Base-by-base conservation (phyloP, 2,113 vertebrate genomes). In the Onychorhynchus coronatus region DNA sequence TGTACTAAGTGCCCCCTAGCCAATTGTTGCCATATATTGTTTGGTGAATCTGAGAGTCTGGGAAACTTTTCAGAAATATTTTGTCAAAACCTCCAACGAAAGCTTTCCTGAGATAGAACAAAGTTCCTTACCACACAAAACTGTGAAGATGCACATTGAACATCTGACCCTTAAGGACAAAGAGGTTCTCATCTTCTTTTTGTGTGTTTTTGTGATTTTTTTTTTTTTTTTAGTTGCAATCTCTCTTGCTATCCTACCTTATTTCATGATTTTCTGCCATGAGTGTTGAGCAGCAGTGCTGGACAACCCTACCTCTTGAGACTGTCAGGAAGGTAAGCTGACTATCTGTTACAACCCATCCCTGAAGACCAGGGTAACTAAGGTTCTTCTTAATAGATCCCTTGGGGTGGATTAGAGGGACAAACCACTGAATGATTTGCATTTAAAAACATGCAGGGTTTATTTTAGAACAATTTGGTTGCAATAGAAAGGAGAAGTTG, bases 341-440 rank as follows among this genome's bases (percentile, higher is more conserved):
- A 47, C 25, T 52, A 12, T 58, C 7, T 16, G 18, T 50, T 89
- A 73, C 0, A 0, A 73, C 12, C 42, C 0, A 0, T 13, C 2
- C 18, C 4, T 31, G 18, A 44, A 23, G 17, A 14, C 27, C 18
- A 58, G 30, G 11, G 22, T 44, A 44, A 58, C 12, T 50, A 21
- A 23, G 31, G 21, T 37, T 58, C n/a, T 44, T 50, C 6, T 50
- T 33, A 50, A 37, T 28, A 27, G 18, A 37, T 23, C 11, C 14
- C 18, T 49, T 44, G 5, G 4, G 23, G 27, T 7, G 35, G 14
- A 49, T 23, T 65, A 35, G 14, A 50, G 23, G 31, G 12, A 66
- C 33, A 58, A 35, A 42, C 58, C 41, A 37, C 4, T 5, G 21
- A 56, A 22, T 31, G 35, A 18, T 42, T 17, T 12, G 8, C 37